Evolutionary conservation across 2,113 vertebrate species (phyloP).

Genomic region (Lichenostomus cassidix): DNA sequence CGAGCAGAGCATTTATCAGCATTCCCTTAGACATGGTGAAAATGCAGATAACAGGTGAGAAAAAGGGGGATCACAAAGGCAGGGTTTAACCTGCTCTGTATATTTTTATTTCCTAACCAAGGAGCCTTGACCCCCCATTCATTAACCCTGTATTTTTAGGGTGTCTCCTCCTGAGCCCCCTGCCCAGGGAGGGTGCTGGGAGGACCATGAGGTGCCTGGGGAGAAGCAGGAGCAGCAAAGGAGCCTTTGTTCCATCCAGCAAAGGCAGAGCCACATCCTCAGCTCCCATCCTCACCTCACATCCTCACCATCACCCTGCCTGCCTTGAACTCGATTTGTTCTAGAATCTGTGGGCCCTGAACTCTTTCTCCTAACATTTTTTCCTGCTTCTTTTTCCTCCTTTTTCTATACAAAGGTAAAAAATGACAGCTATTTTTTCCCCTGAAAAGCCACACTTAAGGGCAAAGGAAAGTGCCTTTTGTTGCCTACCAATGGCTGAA

Average conservation of each 20-base stretch:
- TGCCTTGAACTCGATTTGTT: neutral
- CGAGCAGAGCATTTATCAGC: slow-evolving; percentile 1
- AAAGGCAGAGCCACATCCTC: neutral
- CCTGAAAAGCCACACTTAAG: neutral
- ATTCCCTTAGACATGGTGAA: slow-evolving; percentile 5
- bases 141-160: neutral
- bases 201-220: neutral
- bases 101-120: neutral
- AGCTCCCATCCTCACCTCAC: neutral
- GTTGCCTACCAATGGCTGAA: neutral
- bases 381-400: neutral
- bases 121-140: neutral
- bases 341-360: neutral
- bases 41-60: neutral
- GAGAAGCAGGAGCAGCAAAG: neutral
- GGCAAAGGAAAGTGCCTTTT: neutral
- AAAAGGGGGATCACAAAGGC: neutral
- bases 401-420: neutral
- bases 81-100: neutral
- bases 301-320: neutral
- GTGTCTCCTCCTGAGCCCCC: neutral
- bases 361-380: neutral
- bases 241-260: neutral
- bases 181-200: neutral
- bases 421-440: neutral